Evolutionary conservation across 1,140 invertebrate species (phyloP), one percentile per base, ranked within the genome.

Genomic region (Atopsyche davidsoni): DNA sequence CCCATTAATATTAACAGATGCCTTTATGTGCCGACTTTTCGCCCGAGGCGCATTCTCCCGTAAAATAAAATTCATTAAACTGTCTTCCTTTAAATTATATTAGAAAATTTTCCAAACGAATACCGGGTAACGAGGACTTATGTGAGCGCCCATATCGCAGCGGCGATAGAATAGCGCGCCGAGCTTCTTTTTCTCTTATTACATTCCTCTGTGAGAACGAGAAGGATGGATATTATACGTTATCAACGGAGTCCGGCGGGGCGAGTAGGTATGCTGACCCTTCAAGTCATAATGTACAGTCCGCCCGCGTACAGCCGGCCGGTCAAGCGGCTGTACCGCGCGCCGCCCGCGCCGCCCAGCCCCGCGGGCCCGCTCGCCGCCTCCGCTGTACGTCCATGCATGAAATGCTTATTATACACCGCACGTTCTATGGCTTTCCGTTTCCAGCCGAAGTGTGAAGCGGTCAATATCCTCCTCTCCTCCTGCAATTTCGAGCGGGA

Each of bases 321-420:
- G 34, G 59, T 55, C 64, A 66, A 64, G 61, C 67, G 59, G 47
- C 55, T 43, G 43, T 46, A 41, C 63, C 63, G 64, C 61, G 64
- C 54, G 14, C 13, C 24, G 21, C 40, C 24, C 17, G 10, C 18
- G 17, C 4, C 4, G 38, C 21, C 16, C 36, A 35, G 41, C 10
- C 21, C 13, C 42, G 24, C 9, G 40, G 24, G 41, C 10, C 40
- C 32, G 51, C 43, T 51, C 41, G 41, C 41, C 44, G 49, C 36
- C 45, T 38, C 51, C 48, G 31, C 38, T 51, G 49, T 55, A 57
- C 55, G 67, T 68, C 70, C 68, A 64, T 71, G 70, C 70, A 73
- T 73, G 70, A 73, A 73, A 73, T 73, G 70, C 70, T 73, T 72
- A 73, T 73, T 73, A 72, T 73, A 73, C 71, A 69, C 69, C 67